Conservation (phyloP, 2,113 vertebrate genomes). For the Zonotrichia leucophrys region DNA sequence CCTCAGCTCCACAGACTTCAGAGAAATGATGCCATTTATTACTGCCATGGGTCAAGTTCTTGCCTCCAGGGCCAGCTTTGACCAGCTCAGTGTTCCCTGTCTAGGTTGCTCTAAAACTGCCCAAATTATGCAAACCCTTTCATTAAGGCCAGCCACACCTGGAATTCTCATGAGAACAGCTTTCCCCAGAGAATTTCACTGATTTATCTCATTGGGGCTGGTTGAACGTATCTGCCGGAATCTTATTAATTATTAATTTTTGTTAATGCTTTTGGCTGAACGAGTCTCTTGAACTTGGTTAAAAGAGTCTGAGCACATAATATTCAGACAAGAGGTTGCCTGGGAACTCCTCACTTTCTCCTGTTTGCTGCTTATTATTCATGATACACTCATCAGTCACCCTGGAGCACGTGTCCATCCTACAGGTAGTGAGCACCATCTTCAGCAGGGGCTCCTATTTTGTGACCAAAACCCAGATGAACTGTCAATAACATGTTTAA, state of each 20-base stretch:
- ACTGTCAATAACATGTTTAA: neutral
- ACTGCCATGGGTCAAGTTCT: neutral
- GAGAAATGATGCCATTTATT: neutral
- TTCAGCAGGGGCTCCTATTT: neutral
- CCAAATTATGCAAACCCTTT: constrained; percentile 1
- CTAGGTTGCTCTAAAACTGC: neutral
- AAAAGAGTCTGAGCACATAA: neutral
- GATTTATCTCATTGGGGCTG: neutral
- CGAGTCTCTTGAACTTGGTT: neutral
- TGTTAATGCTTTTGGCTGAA: neutral
- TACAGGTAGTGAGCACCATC: rapidly evolving
- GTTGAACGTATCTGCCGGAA: neutral
- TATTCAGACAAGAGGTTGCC: neutral
- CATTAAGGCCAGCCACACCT: neutral
- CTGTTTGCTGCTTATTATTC: neutral
- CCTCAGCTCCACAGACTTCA: neutral
- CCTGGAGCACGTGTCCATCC: neutral
- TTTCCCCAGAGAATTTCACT: neutral
- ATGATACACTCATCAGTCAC: neutral
- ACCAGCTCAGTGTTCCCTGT: neutral
- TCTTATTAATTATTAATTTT: constrained; percentile 22
- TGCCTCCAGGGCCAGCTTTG: constrained; percentile 25
- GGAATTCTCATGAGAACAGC: constrained; percentile 1
- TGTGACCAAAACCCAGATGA: neutral
- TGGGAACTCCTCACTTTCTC: neutral